Evolutionary conservation across 2,888 invertebrate species (phyloP), one percentile per base, ranked within the genome.

Genomic region (Xylota sylvarum): DNA sequence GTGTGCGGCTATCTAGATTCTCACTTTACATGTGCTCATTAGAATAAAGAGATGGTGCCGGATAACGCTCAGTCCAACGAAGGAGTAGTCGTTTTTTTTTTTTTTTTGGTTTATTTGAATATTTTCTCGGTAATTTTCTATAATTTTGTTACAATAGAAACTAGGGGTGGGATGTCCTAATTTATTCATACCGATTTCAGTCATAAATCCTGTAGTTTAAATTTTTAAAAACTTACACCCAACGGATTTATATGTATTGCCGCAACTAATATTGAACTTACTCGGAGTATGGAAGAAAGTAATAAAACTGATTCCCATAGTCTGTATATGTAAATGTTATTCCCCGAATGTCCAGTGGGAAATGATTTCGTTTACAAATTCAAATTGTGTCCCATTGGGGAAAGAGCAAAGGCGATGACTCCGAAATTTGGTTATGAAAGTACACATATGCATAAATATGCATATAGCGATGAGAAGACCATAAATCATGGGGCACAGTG

Each of bases 311-410:
- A 70, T 73, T 76, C 70, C 69, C 69, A 69, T 62, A 23, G 55
- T 23, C 60, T 43, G 40, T 35, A 67, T 62, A 80, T 76, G 74
- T 32, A 67, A 70, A 72, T 80, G 56, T 50, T 55, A 62, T 65
- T 65, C 55, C 30, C 12, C 46, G n/a, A 79, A 76, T 37, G 64
- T 85, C 76, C 74, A 67, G 27, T 48, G 76, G 70, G 65, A 80
- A 67, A 70, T 84, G 48, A 72, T 62, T 76, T 46, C 37, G 43
- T 46, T 85, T 81, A 81, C 52, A 19, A 67, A 85, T 85, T 85
- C 85, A 85, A 30, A 23, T 40, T 50, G 48, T 67, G 85, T 72
- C 50, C 37, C 35, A 27, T 32, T 27, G 32, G 56, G 60, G 60
- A 62, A 70, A 65, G 35, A 35, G 65, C 17, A 17, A 50, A 19